Evolutionary conservation across 2,888 invertebrate genomes (phyloP).

Genomic region (Eucera pruinosa): DNA sequence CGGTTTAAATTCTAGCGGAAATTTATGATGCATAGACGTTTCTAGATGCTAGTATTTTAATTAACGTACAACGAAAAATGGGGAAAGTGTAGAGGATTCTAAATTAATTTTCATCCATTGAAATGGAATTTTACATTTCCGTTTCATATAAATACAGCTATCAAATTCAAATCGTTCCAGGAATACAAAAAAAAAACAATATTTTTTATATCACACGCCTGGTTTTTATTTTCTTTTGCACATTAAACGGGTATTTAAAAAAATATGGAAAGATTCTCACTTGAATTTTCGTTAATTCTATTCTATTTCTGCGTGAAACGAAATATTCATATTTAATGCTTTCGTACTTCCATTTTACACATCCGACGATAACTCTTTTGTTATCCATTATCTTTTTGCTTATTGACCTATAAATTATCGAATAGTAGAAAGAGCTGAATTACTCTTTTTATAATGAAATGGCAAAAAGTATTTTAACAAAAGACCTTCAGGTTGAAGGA

Average conservation of each 20-base stretch:
- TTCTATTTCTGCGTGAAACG: background rate
- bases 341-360: background rate
- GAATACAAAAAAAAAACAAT: no score
- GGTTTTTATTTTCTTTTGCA: no score
- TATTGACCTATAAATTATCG: background rate
- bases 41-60: no score
- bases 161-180: no score
- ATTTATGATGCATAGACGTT: conserved; percentile 10
- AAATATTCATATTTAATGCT: background rate
- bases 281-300: no score
- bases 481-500: background rate
- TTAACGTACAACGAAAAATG: no score
- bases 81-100: no score
- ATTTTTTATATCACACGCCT: no score
- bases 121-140: no score
- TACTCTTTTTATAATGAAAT: background rate
- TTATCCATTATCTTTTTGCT: background rate
- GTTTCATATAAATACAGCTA: no score
- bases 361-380: background rate
- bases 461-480: background rate
- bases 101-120: no score
- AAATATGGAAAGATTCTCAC: background rate
- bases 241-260: no score
- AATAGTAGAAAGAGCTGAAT: background rate
- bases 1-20: conserved; percentile 2